Base-by-base conservation (phyloP, 1,140 invertebrate genomes). In the Doryteuthis pealeii region DNA sequence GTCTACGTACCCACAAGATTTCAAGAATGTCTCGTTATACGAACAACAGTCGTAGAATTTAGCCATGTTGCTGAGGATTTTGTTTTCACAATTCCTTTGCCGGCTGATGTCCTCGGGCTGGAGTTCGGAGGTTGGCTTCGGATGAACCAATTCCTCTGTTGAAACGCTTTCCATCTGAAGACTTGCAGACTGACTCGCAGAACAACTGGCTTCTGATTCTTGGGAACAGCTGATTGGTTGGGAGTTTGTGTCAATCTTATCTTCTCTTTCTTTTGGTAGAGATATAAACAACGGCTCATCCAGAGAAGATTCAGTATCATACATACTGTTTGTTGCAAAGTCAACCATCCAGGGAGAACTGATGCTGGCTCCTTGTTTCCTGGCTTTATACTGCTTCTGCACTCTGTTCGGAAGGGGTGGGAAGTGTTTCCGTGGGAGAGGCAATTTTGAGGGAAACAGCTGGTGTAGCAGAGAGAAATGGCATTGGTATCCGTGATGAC, bases 21-120 rank as follows among this genome's bases (percentile, higher is more conserved):
- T 68, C 30, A 22, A 31, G 10, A 68, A 68, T 22, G 22, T 32
- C 8, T 68, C 66, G 6, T 4, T 68, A 22, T 31, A 22, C 5
- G 66, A 68, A 31, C 66, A 68, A 33, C 66, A 4, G n/a, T 68
- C 66, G 30, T 68, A 68, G 32, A 68, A 68, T 33, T 33, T 68
- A 22, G 3, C 31, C n/a, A 68, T 28, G 30, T 18, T 22, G 18
- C 28, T 22, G 31, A 68, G 66, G 31, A 32, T 68, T 33, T 68
- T 68, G 6, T 30, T 30, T 26, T 33, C 32, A 22, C 26, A 68
- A 14, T 18, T 32, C 12, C 31, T 8, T 22, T 33, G 66, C 32
- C n/a, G 18, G 6, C 66, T 4, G 8, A 68, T 3, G 5, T 30
- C 28, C 8, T 18, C 22, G 28, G 3, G 28, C 6, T 10, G 10